phyloP scores from a whole-genome alignment of 2,797 vertebrate species.

The Anisognathus igniventris region DNA sequence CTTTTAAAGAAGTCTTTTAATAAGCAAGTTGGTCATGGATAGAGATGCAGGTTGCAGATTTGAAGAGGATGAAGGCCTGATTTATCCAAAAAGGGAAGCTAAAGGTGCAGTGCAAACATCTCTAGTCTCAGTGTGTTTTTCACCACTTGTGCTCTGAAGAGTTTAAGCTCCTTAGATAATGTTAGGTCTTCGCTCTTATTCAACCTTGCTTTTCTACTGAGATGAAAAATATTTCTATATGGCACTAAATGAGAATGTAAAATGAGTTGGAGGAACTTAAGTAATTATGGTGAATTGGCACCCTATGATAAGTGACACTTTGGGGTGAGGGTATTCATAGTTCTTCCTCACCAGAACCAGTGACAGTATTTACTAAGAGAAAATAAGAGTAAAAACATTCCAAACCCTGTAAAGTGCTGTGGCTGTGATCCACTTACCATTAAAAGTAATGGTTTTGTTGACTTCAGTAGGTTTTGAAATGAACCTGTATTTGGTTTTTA shows the following conservation, averaged over 20 bases:
- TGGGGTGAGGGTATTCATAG: not conserved
- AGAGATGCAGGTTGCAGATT: not conserved
- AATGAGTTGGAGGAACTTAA: not conserved
- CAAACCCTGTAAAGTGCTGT: not conserved
- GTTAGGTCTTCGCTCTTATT: not conserved
- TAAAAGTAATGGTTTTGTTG: not conserved
- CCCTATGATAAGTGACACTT: not conserved
- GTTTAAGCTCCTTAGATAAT: not conserved
- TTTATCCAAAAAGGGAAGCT: not conserved
- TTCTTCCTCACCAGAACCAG: not conserved
- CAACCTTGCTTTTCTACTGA: not conserved
- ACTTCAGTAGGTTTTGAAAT: not conserved
- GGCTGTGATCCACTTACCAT: not conserved
- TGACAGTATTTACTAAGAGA: not conserved
- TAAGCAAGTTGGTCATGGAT: not conserved
- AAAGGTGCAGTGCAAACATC: not conserved
- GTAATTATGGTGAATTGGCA: not conserved
- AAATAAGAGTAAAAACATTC: not conserved
- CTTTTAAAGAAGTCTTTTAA: not conserved
- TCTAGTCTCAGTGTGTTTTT: not conserved
- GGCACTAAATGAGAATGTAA: not conserved
- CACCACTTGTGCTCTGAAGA: not conserved
- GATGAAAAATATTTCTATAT: not conserved
- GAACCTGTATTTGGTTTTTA: not conserved
- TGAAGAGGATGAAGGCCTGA: not conserved